Evolutionary conservation across 2,888 invertebrate species (phyloP).

Genomic region (Drosophila seclusa): DNA sequence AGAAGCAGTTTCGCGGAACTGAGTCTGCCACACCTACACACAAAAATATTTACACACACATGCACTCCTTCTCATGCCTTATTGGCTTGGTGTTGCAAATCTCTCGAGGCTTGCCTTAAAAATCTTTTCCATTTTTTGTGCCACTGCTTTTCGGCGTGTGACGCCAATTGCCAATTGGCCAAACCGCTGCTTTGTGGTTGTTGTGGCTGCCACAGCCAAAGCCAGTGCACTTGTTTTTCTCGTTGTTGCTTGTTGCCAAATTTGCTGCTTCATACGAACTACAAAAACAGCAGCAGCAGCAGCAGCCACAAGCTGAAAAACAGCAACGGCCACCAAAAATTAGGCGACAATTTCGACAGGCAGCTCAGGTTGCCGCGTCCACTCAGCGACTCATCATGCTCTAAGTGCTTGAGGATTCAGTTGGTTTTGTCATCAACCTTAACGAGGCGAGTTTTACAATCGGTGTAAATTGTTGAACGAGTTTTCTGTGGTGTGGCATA

Average conservation of each 20-base stretch:
- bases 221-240: conserved; percentile 19
- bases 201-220: conserved; percentile 26
- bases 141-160: conserved; percentile 38
- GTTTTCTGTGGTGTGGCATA: background rate
- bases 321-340: conserved; percentile 14
- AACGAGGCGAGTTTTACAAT: background rate
- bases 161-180: conserved; percentile 74
- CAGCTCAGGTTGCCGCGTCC: conserved; percentile 18
- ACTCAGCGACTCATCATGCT: conserved; percentile 40
- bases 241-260: conserved; percentile 52
- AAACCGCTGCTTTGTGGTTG: conserved; percentile 60
- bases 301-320: conserved; percentile 2
- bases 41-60: background rate
- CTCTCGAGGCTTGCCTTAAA: conserved; percentile 4
- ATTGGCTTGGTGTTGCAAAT: conserved; percentile 31
- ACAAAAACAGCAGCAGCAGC: conserved; percentile 11
- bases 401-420: conserved; percentile 8
- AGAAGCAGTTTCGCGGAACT: conserved; percentile 14
- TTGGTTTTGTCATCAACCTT: background rate
- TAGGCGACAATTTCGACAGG: conserved; percentile 3
- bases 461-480: background rate
- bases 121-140: background rate
- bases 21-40: conserved; percentile 14
- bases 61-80: conserved; percentile 4
- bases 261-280: conserved; percentile 59